phyloP scores from a whole-genome alignment of 2,888 invertebrate species.

The Scaptomyza parva region DNA sequence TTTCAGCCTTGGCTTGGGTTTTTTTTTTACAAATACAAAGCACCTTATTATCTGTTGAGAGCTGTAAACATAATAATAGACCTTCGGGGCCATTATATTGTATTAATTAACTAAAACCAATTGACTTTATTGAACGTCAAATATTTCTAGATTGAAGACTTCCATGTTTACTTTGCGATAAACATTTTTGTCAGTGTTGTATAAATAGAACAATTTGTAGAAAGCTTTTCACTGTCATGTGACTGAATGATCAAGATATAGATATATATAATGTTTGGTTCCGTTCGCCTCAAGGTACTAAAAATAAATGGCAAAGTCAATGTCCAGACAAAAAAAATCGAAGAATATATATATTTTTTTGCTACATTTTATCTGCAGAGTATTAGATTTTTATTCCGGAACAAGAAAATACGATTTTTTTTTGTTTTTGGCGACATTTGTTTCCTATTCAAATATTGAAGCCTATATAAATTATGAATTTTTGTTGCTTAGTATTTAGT shows the following conservation, averaged over 20 bases:
- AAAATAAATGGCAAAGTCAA: conserved; percentile 5
- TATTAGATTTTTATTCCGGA: too few species aligned
- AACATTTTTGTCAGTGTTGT: conserved; percentile 24
- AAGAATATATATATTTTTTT: too few species aligned
- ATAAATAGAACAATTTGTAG: conserved; percentile 50
- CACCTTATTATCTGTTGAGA: neutral
- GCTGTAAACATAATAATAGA: conserved; percentile 3
- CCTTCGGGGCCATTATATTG: conserved; percentile 10
- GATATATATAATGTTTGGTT: conserved; percentile 13
- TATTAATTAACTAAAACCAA: conserved; percentile 3
- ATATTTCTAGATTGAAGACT: conserved; percentile 6
- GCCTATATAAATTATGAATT: too few species aligned
- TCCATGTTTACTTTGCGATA: conserved; percentile 52
- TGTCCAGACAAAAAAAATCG: too few species aligned
- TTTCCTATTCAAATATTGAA: too few species aligned
- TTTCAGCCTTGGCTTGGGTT: conserved; percentile 26
- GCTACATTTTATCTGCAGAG: too few species aligned
- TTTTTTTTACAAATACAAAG: neutral
- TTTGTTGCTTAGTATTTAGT: too few species aligned
- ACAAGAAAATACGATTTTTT: too few species aligned
- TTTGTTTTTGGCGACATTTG: too few species aligned
- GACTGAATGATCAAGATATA: conserved; percentile 27
- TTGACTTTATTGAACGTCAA: neutral
- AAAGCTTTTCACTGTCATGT: conserved; percentile 61
- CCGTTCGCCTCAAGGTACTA: neutral